Evolutionary conservation across 2,888 invertebrate species (phyloP).

Genomic region (Drosophila niveifrons): DNA sequence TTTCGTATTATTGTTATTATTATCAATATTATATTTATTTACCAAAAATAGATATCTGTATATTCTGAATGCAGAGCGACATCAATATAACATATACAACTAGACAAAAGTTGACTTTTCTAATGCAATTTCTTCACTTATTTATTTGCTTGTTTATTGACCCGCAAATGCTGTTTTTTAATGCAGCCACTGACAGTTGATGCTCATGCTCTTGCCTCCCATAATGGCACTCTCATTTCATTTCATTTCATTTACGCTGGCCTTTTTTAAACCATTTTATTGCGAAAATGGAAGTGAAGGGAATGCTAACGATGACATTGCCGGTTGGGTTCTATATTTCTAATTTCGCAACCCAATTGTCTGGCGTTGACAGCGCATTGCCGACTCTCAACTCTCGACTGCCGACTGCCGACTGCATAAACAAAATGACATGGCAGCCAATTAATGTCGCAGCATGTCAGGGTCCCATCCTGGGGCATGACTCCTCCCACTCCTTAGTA

Average conservation of each 20-base stretch:
- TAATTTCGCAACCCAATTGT: slow-evolving; percentile 55
- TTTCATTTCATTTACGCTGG: slow-evolving; percentile 40
- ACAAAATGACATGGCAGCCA: slow-evolving; percentile 77
- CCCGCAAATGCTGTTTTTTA: slow-evolving; percentile 8
- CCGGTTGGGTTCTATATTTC: slow-evolving; percentile 42
- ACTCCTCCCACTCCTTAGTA: slow-evolving; percentile 6
- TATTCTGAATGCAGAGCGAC: too few species aligned
- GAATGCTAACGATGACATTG: slow-evolving; percentile 56
- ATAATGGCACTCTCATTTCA: slow-evolving; percentile 47
- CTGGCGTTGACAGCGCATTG: slow-evolving; percentile 28
- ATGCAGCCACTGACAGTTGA: slow-evolving; percentile 19
- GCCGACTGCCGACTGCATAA: slow-evolving; percentile 54
- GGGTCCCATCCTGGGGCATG: slow-evolving; percentile 26
- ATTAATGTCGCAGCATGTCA: slow-evolving; percentile 76
- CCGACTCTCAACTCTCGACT: neutral
- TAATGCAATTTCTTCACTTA: neutral
- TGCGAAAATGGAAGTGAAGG: slow-evolving; percentile 12
- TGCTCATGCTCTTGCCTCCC: slow-evolving; percentile 9
- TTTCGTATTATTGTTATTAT: too few species aligned
- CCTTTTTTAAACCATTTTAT: slow-evolving; percentile 40
- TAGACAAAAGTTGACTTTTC: neutral
- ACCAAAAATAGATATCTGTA: too few species aligned
- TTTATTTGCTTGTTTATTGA: slow-evolving; percentile 1
- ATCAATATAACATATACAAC: too few species aligned
- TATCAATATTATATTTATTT: too few species aligned